Conservation (phyloP, 2,888 invertebrate species). For the Pristionchus arcanus region DNA sequence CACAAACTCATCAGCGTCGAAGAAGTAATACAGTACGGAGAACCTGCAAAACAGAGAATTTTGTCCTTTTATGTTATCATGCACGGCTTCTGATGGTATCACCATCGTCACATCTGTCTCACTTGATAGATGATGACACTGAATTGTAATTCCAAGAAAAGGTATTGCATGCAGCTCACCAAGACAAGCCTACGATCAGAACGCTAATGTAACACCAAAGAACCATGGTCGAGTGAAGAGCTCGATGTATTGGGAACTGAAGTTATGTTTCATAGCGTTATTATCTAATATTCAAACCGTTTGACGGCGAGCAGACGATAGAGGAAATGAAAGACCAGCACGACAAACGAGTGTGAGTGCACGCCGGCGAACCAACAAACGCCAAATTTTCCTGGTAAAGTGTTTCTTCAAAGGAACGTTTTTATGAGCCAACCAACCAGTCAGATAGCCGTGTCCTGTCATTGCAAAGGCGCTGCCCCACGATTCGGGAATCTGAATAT, state of each 20-base stretch:
- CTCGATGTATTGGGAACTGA: neutral
- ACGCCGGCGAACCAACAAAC: neutral
- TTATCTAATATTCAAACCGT: neutral
- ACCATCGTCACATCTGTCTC: too few relatives aligned
- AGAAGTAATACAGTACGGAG: neutral
- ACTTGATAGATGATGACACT: too few relatives aligned
- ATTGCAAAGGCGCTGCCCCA: neutral
- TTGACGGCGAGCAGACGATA: constrained; percentile 24
- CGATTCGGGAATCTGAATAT: neutral
- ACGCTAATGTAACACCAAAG: neutral
- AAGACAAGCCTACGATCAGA: neutral
- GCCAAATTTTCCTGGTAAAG: neutral
- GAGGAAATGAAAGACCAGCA: neutral
- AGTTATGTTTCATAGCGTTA: neutral
- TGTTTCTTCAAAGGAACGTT: too few relatives aligned
- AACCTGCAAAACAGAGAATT: too few relatives aligned
- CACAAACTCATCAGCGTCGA: neutral
- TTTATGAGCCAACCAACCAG: neutral
- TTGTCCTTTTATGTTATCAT: too few relatives aligned
- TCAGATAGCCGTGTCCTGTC: neutral
- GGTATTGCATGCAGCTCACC: neutral
- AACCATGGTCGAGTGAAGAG: neutral
- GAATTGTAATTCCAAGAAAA: too few relatives aligned
- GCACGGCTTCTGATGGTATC: too few relatives aligned
- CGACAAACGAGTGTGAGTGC: constrained; percentile 7